A percentile compares a stretch with the other conserved stretches of the same genome.
These are phyloP conservation scores for Listronotus bonariensis DNA, from an alignment of 1,140 invertebrate species.

Conservation along the genomic window DNA sequence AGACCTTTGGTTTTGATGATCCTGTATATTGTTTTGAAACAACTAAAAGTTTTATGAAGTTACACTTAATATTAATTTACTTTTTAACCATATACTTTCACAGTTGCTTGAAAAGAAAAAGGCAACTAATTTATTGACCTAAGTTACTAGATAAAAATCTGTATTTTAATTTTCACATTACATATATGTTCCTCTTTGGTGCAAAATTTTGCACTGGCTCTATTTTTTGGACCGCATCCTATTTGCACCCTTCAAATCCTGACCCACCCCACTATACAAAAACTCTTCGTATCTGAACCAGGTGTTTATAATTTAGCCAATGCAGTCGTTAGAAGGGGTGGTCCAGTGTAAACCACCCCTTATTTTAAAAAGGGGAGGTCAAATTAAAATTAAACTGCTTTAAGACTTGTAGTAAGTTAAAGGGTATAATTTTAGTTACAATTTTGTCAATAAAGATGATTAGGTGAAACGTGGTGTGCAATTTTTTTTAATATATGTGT, in stretches of 20 bases:
- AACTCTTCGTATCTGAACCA: neutral
- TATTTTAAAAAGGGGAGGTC: conserved; percentile 1
- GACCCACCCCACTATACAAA: conserved; percentile 12
- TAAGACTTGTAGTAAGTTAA: neutral
- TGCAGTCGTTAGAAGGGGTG: conserved; percentile 9
- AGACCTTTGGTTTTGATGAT: too few species aligned
- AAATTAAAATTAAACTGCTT: neutral
- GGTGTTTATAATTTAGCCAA: conserved; percentile 31
- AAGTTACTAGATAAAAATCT: too few species aligned
- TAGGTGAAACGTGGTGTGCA: conserved; percentile 16
- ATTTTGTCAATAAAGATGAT: conserved; percentile 12
- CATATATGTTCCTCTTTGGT: neutral
- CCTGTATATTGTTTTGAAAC: too few species aligned
- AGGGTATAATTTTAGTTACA: conserved; percentile 21
- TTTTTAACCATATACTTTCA: too few species aligned
- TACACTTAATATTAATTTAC: too few species aligned
- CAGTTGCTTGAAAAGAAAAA: too few species aligned
- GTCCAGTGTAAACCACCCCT: conserved; percentile 17
- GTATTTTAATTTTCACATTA: too few species aligned
- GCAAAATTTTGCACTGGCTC: neutral
- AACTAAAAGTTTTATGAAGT: too few species aligned
- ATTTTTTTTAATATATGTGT: conserved; percentile 3
- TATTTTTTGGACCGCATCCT: neutral
- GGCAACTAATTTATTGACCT: too few species aligned
- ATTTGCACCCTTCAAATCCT: conserved; percentile 5